phyloP scores from a whole-genome alignment of 2,113 vertebrate genomes.

The Oncorhynchus tshawytscha region DNA sequence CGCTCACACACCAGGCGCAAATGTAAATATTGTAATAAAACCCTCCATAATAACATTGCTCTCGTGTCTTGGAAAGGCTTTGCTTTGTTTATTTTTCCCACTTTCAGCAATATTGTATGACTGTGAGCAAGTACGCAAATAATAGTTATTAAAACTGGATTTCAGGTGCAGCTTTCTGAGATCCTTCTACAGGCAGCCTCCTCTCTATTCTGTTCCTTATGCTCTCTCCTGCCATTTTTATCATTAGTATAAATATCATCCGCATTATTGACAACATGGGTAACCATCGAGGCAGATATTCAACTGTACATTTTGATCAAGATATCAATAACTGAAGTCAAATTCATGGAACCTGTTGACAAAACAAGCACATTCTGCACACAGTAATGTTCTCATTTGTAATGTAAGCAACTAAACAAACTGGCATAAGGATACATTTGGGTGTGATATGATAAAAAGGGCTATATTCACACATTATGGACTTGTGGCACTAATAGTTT shows the following conservation, averaged over 20 bases:
- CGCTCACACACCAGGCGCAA: constrained; percentile 68
- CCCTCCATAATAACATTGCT: constrained; percentile 66
- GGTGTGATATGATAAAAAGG: not conserved
- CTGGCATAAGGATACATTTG: not conserved
- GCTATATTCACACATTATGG: not conserved
- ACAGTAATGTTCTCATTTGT: not conserved
- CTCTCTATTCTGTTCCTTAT: constrained; percentile 1
- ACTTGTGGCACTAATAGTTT: not conserved
- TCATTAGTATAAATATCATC: not conserved
- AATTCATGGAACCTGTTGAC: not conserved
- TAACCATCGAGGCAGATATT: constrained; percentile 27
- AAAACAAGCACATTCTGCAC: not conserved
- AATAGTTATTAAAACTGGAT: constrained; percentile 57
- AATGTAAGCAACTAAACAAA: not conserved
- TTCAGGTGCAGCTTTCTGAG: constrained; percentile 45
- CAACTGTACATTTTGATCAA: not conserved
- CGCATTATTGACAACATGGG: not conserved
- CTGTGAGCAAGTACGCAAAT: constrained; percentile 38
- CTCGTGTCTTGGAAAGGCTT: constrained; percentile 45
- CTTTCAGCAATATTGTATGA: constrained; percentile 55
- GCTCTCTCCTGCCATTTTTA: not conserved
- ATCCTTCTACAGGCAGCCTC: constrained; percentile 19
- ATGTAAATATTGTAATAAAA: constrained; percentile 81
- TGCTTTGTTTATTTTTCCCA: constrained; percentile 53
- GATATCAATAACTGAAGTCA: not conserved